Evolutionary conservation across 2,797 vertebrate genomes (phyloP).

Genomic region (Alcedo atthis): DNA sequence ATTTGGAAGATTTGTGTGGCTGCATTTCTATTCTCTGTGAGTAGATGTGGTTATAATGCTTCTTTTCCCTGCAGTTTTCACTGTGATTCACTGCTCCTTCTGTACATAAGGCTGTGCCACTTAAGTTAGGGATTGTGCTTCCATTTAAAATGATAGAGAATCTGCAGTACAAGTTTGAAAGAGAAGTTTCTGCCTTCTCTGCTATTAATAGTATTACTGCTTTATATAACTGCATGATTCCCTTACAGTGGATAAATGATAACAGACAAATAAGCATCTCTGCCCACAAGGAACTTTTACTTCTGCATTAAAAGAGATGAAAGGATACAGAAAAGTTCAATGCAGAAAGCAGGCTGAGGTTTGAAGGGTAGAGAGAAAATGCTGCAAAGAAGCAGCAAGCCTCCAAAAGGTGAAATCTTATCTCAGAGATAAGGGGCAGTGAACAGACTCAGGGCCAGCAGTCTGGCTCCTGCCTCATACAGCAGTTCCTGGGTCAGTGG

Average conservation of each 20-base stretch:
- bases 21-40: not conserved
- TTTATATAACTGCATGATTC: conserved; percentile 45
- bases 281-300: conserved; percentile 52
- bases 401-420: not conserved
- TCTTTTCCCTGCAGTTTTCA: conserved; percentile 10
- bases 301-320: conserved; percentile 30
- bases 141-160: conserved; percentile 1
- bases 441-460: not conserved
- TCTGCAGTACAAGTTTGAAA: conserved; percentile 11
- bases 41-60: not conserved
- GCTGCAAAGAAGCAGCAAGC: not conserved
- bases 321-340: not conserved
- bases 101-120: not conserved
- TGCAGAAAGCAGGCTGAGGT: not conserved
- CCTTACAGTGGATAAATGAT: conserved; percentile 24
- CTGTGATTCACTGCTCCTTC: not conserved
- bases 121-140: not conserved
- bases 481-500: not conserved
- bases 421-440: not conserved
- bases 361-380: not conserved
- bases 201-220: conserved; percentile 40
- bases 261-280: conserved; percentile 56
- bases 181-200: conserved; percentile 24
- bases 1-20: not conserved
- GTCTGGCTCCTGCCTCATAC: not conserved